phyloP scores from a whole-genome alignment of 2,113 vertebrate species.

The Pimephales promelas region DNA sequence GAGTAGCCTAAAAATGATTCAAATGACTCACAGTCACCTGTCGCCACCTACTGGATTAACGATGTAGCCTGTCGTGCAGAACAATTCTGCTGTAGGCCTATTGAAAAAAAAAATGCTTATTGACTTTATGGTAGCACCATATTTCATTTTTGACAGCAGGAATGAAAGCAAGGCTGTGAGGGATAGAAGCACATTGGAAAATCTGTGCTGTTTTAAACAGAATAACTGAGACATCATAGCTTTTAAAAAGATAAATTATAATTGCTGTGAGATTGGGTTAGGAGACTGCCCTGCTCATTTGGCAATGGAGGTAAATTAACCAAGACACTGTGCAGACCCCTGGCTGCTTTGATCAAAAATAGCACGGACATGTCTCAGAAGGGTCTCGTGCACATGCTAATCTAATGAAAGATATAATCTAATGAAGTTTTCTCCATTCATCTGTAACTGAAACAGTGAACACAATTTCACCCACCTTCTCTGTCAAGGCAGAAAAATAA shows the following conservation, averaged over 20 bases:
- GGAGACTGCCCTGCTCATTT: not conserved
- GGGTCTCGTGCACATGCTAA: conserved; percentile 14
- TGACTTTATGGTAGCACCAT: too few relatives aligned
- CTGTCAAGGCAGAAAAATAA: not conserved
- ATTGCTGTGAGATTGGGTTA: conserved; percentile 32
- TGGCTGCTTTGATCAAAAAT: conserved; percentile 37
- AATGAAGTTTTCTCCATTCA: not conserved
- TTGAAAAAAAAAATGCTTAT: too few relatives aligned
- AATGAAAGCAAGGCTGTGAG: too few relatives aligned
- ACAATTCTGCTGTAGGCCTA: too few relatives aligned
- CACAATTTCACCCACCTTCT: not conserved
- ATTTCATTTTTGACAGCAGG: too few relatives aligned
- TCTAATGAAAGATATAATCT: conserved; percentile 36
- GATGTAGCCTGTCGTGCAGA: too few relatives aligned
- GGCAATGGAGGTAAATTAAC: conserved; percentile 34
- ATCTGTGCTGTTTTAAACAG: not conserved
- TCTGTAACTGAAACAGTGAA: conserved; percentile 12
- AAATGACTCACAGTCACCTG: too few relatives aligned
- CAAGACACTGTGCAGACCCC: conserved; percentile 14
- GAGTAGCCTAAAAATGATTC: too few relatives aligned
- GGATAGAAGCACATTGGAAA: not conserved
- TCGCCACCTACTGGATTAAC: too few relatives aligned
- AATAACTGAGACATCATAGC: not conserved
- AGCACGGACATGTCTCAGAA: not conserved
- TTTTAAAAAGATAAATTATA: conserved; percentile 17